A percentile compares a stretch with the other conserved stretches of the same genome.
These are phyloP conservation scores for Pelochelys cantorii DNA, from an alignment of 2,797 vertebrate genomes.

Conservation along the genomic window DNA sequence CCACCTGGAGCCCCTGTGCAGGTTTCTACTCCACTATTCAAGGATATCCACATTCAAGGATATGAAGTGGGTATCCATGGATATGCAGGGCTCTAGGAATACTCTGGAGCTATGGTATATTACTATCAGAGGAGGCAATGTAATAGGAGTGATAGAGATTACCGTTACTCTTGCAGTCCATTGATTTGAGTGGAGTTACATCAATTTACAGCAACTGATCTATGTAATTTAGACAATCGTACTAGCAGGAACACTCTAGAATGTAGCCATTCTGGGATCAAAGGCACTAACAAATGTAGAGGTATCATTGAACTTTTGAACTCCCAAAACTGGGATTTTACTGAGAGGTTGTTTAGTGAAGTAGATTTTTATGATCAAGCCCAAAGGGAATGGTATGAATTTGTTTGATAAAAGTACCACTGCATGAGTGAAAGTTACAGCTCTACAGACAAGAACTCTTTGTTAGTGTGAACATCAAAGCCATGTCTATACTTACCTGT, in stretches of 20 bases:
- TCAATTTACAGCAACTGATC: background rate
- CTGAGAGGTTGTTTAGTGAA: no score
- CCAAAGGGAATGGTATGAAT: background rate
- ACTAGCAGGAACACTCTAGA: background rate
- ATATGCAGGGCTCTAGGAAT: background rate
- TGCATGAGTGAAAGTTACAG: background rate
- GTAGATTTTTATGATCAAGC: background rate
- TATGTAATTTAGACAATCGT: background rate
- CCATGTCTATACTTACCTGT: no score
- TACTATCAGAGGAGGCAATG: background rate
- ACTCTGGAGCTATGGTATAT: background rate
- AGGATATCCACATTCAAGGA: no score
- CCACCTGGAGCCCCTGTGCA: no score
- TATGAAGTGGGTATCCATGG: no score
- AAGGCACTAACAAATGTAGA: background rate
- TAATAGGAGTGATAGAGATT: background rate
- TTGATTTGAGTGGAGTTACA: background rate
- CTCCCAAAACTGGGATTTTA: background rate
- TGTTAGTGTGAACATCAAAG: background rate
- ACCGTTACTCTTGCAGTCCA: background rate
- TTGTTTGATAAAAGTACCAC: background rate
- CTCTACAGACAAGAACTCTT: background rate
- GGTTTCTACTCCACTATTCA: no score
- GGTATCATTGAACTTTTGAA: accelerated
- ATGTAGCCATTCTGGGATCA: background rate